Conservation (phyloP, 2,888 invertebrate genomes). For the Lordiphosa andalusiaca region DNA sequence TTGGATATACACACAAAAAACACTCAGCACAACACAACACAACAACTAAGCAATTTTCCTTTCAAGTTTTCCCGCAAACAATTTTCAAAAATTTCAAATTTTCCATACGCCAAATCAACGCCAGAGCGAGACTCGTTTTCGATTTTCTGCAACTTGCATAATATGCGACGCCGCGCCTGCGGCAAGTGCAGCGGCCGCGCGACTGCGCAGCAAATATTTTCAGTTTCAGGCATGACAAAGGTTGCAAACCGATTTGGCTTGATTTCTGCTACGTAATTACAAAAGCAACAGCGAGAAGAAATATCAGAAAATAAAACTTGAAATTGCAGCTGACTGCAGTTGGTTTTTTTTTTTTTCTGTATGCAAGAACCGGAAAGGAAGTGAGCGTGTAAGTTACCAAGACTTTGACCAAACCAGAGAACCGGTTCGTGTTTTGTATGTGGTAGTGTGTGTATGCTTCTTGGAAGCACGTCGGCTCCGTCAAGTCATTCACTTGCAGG, state of each 20-base stretch:
- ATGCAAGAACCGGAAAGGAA: slow-evolving; percentile 72
- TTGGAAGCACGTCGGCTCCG: slow-evolving; percentile 65
- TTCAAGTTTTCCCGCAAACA: slow-evolving; percentile 57
- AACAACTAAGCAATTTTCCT: slow-evolving; percentile 47
- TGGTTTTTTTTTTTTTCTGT: slow-evolving; percentile 25
- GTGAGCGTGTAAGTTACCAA: slow-evolving; percentile 71
- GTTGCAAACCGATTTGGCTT: slow-evolving; percentile 55
- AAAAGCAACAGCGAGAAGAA: slow-evolving; percentile 47
- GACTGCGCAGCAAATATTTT: slow-evolving; percentile 57
- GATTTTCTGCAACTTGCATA: slow-evolving; percentile 60
- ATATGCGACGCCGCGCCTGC: slow-evolving; percentile 39
- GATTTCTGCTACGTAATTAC: slow-evolving; percentile 67
- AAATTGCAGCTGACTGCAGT: slow-evolving; percentile 67
- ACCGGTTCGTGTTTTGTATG: slow-evolving; percentile 43
- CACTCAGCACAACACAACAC: no score
- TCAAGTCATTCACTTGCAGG: slow-evolving; percentile 71
- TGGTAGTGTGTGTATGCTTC: slow-evolving; percentile 46
- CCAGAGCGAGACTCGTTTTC: slow-evolving; percentile 54
- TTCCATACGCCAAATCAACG: slow-evolving; percentile 28
- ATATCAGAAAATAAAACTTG: slow-evolving; percentile 15
- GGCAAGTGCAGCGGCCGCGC: slow-evolving; percentile 53
- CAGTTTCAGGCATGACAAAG: slow-evolving; percentile 56
- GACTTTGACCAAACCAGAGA: slow-evolving; percentile 53
- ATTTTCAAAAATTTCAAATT: slow-evolving; percentile 16
- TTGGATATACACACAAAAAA: slow-evolving; percentile 15